Base-by-base conservation (phyloP, 1,140 invertebrate species). In the Tetramorium simillimum region DNA sequence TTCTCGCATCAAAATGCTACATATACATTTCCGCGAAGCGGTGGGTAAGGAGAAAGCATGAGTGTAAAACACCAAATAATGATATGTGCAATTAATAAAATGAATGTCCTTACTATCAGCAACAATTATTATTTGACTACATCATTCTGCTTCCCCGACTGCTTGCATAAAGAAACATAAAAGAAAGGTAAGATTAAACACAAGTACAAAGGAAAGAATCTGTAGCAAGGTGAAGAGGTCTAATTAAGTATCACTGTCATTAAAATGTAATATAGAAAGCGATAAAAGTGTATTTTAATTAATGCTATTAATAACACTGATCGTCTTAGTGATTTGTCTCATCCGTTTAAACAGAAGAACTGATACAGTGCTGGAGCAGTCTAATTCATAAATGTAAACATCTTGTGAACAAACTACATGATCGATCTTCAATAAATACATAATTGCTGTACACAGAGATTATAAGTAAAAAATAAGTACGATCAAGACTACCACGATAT, bases 81-180 rank as follows among this genome's bases (percentile, higher is more conserved):
- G 46, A 86, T 51, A 67, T 86, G 51, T 85, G 84, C 87, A 92
- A 91, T 92, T 88, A 88, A 92, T 92, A 90, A 91, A 92, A 89
- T 88, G 86, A 86, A 90, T 92, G 77, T 92, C 84, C 94, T 95
- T 95, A 95, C 95, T 94, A 95, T 94, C 93, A 85, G 91, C 89
- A 95, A 95, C 88, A 93, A 94, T 94, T 94, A 93, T 95, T 95
- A 95, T 93, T 95, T 95, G 94, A 94, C 92, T 94, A 95, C 89
- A 85, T 95, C 94, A 94, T 95, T 95, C 92, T 92, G 93, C 93
- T 91, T 94, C 94, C 93, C 93, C 92, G 92, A 95, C 94, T 95
- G 94, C 94, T 95, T 95, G 94, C 92, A 94, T 93, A 92, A 93
- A 91, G 89, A 91, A 93, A 94, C 92, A 95, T 92, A 93, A 92